Base-by-base conservation (phyloP, 1,140 invertebrate species). In the Philaenus spumarius region DNA sequence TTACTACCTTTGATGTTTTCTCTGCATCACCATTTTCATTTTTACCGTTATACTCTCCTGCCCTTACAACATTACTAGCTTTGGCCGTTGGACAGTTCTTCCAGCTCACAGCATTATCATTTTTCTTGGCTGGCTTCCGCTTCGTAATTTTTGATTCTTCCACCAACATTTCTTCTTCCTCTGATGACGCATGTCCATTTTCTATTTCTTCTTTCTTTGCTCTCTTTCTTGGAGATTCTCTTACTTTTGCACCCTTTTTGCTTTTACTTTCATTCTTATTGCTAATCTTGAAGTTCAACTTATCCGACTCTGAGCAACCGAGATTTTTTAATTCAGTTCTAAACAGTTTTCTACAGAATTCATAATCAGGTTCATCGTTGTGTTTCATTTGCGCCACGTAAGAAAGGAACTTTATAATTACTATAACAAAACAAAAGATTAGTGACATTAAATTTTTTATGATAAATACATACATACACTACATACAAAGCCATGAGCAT, bases 351-450 rank as follows among this genome's bases (percentile, higher is more conserved):
- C 80, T 76, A 59, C 85, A 84, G 61, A 81, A 79, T n/a, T 81
- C 73, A 69, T 92, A 93, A 66, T 92, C 80, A 0, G 90, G 87
- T 42, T 73, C 73, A 43, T 86, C 81, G 62, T 88, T 81, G 69
- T 88, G 86, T 45, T 81, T 75, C 65, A 94, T 62, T 40, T 80
- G 78, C 30, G 79, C 74, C 1, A 92, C 81, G 68, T 88, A 85
- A 53, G 83, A 80, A 59, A 93, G 76, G 69, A 81, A 90, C 39
- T 86, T 78, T 35, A 75, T 73, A 17, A 65, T 45, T 55, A 75
- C 80, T 82, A 73, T 59, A 53, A 64, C 30, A 53, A 51, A 54
- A 57, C 55, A 22, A 56, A 61, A 40, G n/a, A n/a, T n/a, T n/a
- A n/a, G n/a, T n/a, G n/a, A n/a, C n/a, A n/a, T n/a, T n/a, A n/a